Conservation (phyloP, 2,113 vertebrate genomes). For the Vidua chalybeata region DNA sequence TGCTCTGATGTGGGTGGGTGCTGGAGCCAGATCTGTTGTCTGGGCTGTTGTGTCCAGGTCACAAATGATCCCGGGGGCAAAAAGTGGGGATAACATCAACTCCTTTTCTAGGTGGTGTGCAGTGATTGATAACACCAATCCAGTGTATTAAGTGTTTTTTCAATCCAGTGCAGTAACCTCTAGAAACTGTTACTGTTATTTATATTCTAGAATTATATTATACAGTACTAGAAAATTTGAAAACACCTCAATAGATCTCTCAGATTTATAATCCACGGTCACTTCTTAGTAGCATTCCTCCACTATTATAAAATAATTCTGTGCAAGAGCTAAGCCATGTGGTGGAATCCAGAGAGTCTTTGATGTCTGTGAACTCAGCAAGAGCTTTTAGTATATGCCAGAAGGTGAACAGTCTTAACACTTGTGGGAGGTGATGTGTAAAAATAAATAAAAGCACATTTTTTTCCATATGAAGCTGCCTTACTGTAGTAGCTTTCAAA, state of each 20-base stretch:
- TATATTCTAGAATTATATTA: background rate
- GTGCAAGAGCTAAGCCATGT: background rate
- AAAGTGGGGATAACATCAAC: background rate
- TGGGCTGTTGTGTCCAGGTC: background rate
- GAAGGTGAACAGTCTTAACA: slow-evolving; percentile 1
- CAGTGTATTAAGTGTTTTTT: background rate
- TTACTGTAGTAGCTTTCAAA: background rate
- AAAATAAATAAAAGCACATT: slow-evolving; percentile 41
- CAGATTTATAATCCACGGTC: background rate
- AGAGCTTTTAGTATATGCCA: slow-evolving; percentile 7
- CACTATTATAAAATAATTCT: background rate
- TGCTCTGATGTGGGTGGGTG: background rate
- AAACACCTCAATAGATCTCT: background rate
- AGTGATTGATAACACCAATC: background rate
- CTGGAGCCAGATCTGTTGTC: background rate
- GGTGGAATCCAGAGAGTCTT: background rate
- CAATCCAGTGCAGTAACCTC: background rate
- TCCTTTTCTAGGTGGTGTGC: background rate
- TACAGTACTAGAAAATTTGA: background rate
- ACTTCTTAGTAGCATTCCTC: background rate
- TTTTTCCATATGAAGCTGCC: background rate
- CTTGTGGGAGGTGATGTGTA: background rate
- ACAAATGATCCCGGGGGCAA: background rate
- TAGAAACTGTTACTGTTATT: background rate
- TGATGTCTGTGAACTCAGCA: background rate